Evolutionary conservation across 2,113 vertebrate species (phyloP).

Genomic region (Spermophilus dauricus): DNA sequence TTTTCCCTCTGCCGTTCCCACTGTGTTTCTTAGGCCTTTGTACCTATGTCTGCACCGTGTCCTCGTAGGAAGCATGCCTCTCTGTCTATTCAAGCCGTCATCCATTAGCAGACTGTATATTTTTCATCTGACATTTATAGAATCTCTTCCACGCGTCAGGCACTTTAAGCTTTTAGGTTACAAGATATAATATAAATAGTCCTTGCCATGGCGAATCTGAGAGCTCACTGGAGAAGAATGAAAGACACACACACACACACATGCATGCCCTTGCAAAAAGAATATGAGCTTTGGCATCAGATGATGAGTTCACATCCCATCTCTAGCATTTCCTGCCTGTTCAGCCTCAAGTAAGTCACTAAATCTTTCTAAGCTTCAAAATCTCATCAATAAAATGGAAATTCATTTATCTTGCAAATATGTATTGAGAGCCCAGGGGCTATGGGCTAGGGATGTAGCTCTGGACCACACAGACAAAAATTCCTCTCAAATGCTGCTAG

Average conservation of each 20-base stretch:
- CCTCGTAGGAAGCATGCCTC: background rate
- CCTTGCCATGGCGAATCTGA: background rate
- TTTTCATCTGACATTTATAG: conserved; percentile 16
- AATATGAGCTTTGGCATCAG: background rate
- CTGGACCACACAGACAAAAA: background rate
- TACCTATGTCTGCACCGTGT: background rate
- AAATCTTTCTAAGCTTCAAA: conserved; percentile 18
- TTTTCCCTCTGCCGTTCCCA: background rate
- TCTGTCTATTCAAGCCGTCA: background rate
- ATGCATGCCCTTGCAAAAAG: background rate
- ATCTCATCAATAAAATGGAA: background rate
- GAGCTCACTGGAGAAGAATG: background rate
- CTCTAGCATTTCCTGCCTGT: background rate
- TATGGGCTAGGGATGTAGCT: background rate
- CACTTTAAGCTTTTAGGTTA: conserved; percentile 43
- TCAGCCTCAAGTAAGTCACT: background rate
- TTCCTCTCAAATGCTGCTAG: background rate
- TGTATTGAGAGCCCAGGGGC: background rate
- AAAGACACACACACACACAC: too few relatives aligned
- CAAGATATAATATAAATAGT: conserved; percentile 34
- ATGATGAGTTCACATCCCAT: conserved; percentile 38
- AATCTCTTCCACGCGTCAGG: background rate
- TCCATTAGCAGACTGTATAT: background rate
- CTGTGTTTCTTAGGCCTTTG: background rate
- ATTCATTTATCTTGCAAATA: background rate